phyloP scores from a whole-genome alignment of 1,140 invertebrate genomes.

The Campoletis sonorensis region DNA sequence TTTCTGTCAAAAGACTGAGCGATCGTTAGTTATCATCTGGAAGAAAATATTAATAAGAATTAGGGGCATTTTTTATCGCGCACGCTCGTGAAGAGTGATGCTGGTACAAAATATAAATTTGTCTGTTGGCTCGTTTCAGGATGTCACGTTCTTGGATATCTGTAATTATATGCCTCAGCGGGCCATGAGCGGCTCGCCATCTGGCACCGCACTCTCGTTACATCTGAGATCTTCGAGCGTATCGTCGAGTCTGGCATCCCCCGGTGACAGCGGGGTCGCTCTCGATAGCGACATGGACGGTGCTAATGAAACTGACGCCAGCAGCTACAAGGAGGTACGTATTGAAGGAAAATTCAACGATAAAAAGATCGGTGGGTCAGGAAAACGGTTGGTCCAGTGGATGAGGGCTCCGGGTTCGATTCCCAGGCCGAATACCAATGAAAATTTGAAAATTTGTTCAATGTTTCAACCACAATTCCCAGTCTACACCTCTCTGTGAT shows the following conservation, averaged over 20 bases:
- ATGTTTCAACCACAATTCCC: too few relatives aligned
- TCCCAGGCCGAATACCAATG: too few relatives aligned
- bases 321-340: constrained; percentile 73
- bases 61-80: constrained; percentile 10
- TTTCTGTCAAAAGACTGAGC: constrained; percentile 52
- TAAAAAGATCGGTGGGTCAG: too few relatives aligned
- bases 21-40: constrained; percentile 45
- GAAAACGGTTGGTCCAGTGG: too few relatives aligned
- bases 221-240: constrained; percentile 71
- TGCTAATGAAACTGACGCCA: constrained; percentile 73
- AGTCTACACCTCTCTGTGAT: too few relatives aligned
- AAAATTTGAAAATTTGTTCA: too few relatives aligned
- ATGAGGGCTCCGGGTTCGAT: too few relatives aligned
- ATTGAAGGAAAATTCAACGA: too few relatives aligned
- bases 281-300: constrained; percentile 75
- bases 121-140: constrained; percentile 56
- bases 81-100: neutral
- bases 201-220: constrained; percentile 70
- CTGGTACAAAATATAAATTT: constrained; percentile 9
- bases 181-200: constrained; percentile 75
- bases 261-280: constrained; percentile 74
- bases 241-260: constrained; percentile 74
- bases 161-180: constrained; percentile 76
- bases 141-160: constrained; percentile 74
- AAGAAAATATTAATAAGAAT: too few relatives aligned